These are phyloP conservation scores for Phaethornis superciliosus DNA, from an alignment of 2,113 vertebrate genomes.

Conservation along the genomic window DNA sequence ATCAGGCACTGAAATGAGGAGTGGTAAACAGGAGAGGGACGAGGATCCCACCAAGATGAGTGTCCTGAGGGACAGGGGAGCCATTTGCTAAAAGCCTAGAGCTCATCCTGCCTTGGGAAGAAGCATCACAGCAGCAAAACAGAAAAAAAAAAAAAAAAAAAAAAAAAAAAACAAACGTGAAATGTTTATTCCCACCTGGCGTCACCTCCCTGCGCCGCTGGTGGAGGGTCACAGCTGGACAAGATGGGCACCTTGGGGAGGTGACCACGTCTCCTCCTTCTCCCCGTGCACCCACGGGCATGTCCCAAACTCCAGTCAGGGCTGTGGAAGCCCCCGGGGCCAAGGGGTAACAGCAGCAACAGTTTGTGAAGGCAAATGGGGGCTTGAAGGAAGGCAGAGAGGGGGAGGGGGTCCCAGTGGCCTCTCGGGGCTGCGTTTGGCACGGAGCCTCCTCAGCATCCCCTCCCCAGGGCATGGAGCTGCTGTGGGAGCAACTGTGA, in stretches of 20 bases:
- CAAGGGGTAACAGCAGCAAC: neutral
- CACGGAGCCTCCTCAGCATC: fast-evolving
- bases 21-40: neutral
- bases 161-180: constrained; percentile 1
- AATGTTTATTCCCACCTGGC: constrained; percentile 67
- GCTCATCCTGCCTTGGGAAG: neutral
- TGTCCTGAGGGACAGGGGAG: fast-evolving
- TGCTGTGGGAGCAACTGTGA: fast-evolving
- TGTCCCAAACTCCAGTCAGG: fast-evolving
- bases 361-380: neutral
- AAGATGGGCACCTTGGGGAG: fast-evolving
- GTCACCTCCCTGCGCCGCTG: neutral
- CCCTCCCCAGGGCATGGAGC: neutral
- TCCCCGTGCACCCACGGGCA: fast-evolving
- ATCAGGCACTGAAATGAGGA: neutral
- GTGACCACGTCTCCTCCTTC: fast-evolving
- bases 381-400: neutral
- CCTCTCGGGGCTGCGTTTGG: fast-evolving
- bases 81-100: fast-evolving
- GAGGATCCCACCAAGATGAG: fast-evolving
- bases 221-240: neutral
- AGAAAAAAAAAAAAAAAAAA: neutral
- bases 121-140: neutral
- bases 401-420: neutral
- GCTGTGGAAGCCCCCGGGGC: fast-evolving